A percentile compares a stretch with the other conserved stretches of the same genome.
Evolutionary conservation across 2,797 vertebrate species (phyloP).

Genomic region (Myotis findleyi): DNA sequence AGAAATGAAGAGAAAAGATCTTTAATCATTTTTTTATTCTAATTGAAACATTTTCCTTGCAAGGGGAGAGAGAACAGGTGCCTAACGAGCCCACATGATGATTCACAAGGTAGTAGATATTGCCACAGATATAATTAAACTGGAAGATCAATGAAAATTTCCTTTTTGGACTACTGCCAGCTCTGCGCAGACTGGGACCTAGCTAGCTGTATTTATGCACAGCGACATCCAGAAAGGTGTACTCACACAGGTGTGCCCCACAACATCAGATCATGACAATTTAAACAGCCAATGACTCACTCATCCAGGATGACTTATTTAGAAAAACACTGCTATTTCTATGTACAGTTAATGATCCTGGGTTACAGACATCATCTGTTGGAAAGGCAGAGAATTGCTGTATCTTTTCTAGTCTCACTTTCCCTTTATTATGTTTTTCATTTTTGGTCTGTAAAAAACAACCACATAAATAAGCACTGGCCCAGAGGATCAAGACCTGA

Average conservation of each 20-base stretch:
- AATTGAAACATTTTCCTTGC: constrained; percentile 82
- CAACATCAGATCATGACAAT: constrained; percentile 39
- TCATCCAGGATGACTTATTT: constrained; percentile 16
- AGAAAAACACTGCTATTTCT: neutral
- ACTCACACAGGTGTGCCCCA: constrained; percentile 62
- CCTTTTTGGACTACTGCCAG: constrained; percentile 71
- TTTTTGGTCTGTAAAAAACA: constrained; percentile 31
- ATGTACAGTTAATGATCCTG: constrained; percentile 32
- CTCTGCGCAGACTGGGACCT: constrained; percentile 57
- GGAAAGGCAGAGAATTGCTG: constrained; percentile 43
- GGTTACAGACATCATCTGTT: constrained; percentile 31
- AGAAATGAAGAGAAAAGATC: constrained; percentile 63
- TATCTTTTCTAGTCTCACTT: neutral
- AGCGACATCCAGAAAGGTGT: constrained; percentile 66
- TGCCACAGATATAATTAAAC: constrained; percentile 78
- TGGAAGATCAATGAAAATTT: constrained; percentile 82
- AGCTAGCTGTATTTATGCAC: constrained; percentile 63
- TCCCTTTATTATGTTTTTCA: constrained; percentile 52
- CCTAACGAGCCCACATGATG: constrained; percentile 78
- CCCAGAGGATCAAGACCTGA: neutral
- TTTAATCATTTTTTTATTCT: constrained; percentile 80
- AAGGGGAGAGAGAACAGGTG: constrained; percentile 80
- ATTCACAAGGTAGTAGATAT: constrained; percentile 81
- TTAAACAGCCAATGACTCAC: constrained; percentile 38
- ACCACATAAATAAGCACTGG: constrained; percentile 20